phyloP scores from a whole-genome alignment of 2,888 invertebrate species.

The Agonopterix heracliana region DNA sequence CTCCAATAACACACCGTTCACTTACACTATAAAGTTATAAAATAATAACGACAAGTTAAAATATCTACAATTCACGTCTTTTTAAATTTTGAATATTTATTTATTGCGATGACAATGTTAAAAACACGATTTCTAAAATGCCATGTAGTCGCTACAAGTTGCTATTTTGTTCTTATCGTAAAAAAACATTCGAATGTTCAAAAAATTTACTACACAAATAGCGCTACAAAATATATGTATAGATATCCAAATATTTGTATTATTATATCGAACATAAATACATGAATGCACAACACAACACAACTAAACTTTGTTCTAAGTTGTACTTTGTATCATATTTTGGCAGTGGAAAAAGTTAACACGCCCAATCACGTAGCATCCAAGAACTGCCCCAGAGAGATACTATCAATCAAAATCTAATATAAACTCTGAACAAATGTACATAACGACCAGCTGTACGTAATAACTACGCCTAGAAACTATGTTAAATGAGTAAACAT shows the following conservation, averaged over 20 bases:
- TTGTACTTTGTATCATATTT: conserved; percentile 61
- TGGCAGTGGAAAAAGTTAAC: conserved; percentile 57
- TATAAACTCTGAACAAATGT: conserved; percentile 39
- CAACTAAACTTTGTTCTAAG: conserved; percentile 38
- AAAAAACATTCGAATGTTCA: conserved; percentile 2
- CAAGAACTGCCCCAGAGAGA: conserved; percentile 26
- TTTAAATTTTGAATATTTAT: conserved; percentile 26
- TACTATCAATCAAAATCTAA: conserved; percentile 26
- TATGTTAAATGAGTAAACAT: conserved; percentile 28
- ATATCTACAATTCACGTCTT: conserved; percentile 41
- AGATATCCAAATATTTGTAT: conserved; percentile 30
- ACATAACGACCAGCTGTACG: conserved; percentile 29
- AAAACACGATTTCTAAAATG: conserved; percentile 23
- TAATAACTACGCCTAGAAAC: not conserved
- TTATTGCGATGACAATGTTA: conserved; percentile 19
- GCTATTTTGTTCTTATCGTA: conserved; percentile 8
- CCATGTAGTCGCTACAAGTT: conserved; percentile 23
- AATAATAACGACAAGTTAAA: conserved; percentile 46
- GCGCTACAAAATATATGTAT: conserved; percentile 20
- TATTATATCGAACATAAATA: conserved; percentile 26
- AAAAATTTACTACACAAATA: conserved; percentile 13
- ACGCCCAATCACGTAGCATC: conserved; percentile 28
- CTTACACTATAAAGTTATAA: conserved; percentile 47
- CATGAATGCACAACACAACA: conserved; percentile 23
- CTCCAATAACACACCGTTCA: conserved; percentile 43